Base-by-base conservation (phyloP, 2,113 vertebrate genomes). In the Hoplias malabaricus region DNA sequence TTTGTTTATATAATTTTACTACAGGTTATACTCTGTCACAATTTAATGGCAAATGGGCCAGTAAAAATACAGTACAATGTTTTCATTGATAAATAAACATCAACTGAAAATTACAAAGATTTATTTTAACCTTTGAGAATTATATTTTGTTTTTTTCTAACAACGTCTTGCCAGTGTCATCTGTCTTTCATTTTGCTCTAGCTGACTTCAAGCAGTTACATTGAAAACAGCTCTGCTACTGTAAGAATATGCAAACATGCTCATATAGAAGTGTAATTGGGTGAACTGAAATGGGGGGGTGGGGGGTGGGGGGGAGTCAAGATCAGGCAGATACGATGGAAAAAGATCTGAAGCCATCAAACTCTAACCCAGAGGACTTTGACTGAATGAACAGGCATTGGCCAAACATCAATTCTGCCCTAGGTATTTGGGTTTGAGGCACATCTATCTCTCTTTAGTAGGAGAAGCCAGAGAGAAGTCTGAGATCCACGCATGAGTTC, bases 321-420 rank as follows among this genome's bases (percentile, higher is more conserved):
- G 40, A 65, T 73, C 16, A 74, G 27, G 69, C 54, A 69, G 13
- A 40, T 27, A 42, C 25, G 40, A 80, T 69, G 65, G 71, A 16
- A 69, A 72, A 68, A 67, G 31, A 27, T 54, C 29, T 25, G 34
- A 72, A 65, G 57, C 19, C 4, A 43, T 80, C 33, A 65, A 80
- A 82, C 78, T 79, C 62, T 69, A 48, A 48, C 82, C 81, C 56
- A 48, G 46, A 53, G 13, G 25, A 54, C 34, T 50, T 1, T 16
- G 68, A 19, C 31, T 40, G 71, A 53, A 59, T 69, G 53, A 57
- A 31, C 53, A 83, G 75, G 81, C 80, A 85, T 86, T 25, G 73
- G 71, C 70, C 21, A 84, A 86, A 83, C 76, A 87, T 77, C 42
- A 50, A 11, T 86, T 85, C 82, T 80, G 85, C 40, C 8, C 79